These are phyloP conservation scores for Vimba vimba DNA, from an alignment of 2,113 vertebrate species.

Conservation along the genomic window DNA sequence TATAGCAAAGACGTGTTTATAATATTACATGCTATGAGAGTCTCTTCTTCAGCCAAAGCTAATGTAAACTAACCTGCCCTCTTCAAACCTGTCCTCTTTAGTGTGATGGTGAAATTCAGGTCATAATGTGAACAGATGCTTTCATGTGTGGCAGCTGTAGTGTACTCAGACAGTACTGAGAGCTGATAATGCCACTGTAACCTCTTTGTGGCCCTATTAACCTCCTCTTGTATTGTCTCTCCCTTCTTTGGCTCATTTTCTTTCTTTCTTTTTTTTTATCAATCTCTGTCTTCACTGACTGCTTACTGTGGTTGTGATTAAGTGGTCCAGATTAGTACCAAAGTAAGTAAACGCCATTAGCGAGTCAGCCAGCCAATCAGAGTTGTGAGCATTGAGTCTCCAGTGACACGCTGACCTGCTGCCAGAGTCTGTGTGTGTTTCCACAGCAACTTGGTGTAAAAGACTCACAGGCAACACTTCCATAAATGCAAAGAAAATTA, in stretches of 20 bases:
- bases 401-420: slow-evolving; percentile 76
- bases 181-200: slow-evolving; percentile 42
- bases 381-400: slow-evolving; percentile 65
- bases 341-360: slow-evolving; percentile 77
- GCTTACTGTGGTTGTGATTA: slow-evolving; percentile 68
- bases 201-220: slow-evolving; percentile 23
- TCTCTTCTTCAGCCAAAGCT: not conserved
- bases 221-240: not conserved
- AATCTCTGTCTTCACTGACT: slow-evolving; percentile 32
- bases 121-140: slow-evolving; percentile 37
- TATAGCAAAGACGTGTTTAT: not conserved
- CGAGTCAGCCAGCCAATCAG: slow-evolving; percentile 71
- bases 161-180: slow-evolving; percentile 19
- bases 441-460: slow-evolving; percentile 77
- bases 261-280: slow-evolving; percentile 38
- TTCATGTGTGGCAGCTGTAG: slow-evolving; percentile 19
- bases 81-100: slow-evolving; percentile 10
- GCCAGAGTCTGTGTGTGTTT: slow-evolving; percentile 73
- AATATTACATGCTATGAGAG: slow-evolving; percentile 1
- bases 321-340: slow-evolving; percentile 72
- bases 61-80: not conserved
- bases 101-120: slow-evolving; percentile 2
- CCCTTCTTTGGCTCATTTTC: slow-evolving; percentile 23
- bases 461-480: slow-evolving; percentile 48
- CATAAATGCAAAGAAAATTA: slow-evolving; percentile 45